These are phyloP conservation scores for Brachypteracias leptosomus DNA, from an alignment of 2,113 vertebrate genomes.

Conservation along the genomic window DNA sequence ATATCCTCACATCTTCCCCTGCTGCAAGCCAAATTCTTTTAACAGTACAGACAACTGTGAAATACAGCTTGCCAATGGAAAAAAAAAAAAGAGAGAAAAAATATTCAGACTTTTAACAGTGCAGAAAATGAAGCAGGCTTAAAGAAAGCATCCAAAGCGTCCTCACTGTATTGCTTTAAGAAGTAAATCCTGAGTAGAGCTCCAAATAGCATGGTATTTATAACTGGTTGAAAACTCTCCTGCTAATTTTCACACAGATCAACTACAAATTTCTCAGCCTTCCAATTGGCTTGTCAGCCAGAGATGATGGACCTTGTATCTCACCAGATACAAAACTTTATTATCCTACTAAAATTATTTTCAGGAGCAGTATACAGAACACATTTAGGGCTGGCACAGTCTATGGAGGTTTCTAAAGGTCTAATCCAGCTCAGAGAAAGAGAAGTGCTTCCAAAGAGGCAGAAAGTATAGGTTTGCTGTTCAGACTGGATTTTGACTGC, in stretches of 20 bases:
- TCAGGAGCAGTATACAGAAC: neutral
- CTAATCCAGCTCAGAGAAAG: neutral
- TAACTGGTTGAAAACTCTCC: neutral
- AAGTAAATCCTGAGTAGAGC: neutral
- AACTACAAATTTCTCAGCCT: neutral
- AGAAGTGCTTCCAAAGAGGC: neutral
- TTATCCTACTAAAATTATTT: neutral
- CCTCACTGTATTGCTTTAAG: neutral
- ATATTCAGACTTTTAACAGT: neutral
- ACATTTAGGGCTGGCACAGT: neutral
- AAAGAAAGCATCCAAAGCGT: neutral
- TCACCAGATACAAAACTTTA: neutral
- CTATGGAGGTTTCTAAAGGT: neutral
- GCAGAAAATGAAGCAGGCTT: neutral
- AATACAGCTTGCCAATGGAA: neutral
- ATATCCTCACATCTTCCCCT: accelerated
- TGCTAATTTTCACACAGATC: neutral
- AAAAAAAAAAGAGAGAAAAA: neutral
- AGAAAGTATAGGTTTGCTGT: neutral
- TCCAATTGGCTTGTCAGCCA: neutral
- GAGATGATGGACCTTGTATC: neutral
- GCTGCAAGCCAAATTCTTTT: neutral
- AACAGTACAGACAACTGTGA: neutral
- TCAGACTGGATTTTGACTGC: neutral
- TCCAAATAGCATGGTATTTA: neutral